These are phyloP conservation scores for Pyrrhosoma nymphula DNA, from an alignment of 2,888 invertebrate genomes.

Conservation along the genomic window DNA sequence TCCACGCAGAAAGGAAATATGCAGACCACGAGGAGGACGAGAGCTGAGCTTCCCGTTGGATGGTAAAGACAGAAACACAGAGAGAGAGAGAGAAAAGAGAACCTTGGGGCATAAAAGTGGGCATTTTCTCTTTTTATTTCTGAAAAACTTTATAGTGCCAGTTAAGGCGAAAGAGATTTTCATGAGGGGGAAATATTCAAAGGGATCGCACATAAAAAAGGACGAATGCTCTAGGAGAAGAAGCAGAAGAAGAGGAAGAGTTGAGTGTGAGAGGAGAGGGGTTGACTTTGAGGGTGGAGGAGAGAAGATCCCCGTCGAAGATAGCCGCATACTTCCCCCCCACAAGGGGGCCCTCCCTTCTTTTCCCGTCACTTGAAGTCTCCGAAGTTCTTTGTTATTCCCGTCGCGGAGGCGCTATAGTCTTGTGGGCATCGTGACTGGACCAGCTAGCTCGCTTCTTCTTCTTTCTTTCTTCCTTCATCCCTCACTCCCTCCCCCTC, in stretches of 20 bases:
- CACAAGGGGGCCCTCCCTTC: background rate
- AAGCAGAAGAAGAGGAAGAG: background rate
- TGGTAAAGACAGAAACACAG: background rate
- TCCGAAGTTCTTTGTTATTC: conserved; percentile 66
- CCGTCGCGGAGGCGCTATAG: conserved; percentile 47
- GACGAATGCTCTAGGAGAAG: background rate
- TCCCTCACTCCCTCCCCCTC: too few relatives aligned
- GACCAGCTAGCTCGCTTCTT: conserved; percentile 20
- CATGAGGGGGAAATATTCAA: conserved; percentile 25
- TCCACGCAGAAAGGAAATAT: background rate
- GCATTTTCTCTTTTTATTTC: background rate
- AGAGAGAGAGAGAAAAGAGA: background rate
- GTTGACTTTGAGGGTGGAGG: background rate
- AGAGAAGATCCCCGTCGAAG: conserved; percentile 12
- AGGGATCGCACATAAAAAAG: conserved; percentile 18
- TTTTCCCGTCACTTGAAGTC: conserved; percentile 48
- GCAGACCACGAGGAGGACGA: background rate
- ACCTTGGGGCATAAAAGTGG: background rate
- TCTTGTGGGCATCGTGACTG: conserved; percentile 57
- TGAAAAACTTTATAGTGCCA: conserved; percentile 42
- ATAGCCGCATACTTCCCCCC: conserved; percentile 55
- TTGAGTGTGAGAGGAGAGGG: background rate
- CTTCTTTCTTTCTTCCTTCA: too few relatives aligned
- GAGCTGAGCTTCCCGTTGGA: background rate
- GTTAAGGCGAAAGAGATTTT: conserved; percentile 24